Percentiles rank a stretch among this genome's conserved stretches.
phyloP scores from a whole-genome alignment of 2,113 vertebrate genomes.

The Apus apus region DNA sequence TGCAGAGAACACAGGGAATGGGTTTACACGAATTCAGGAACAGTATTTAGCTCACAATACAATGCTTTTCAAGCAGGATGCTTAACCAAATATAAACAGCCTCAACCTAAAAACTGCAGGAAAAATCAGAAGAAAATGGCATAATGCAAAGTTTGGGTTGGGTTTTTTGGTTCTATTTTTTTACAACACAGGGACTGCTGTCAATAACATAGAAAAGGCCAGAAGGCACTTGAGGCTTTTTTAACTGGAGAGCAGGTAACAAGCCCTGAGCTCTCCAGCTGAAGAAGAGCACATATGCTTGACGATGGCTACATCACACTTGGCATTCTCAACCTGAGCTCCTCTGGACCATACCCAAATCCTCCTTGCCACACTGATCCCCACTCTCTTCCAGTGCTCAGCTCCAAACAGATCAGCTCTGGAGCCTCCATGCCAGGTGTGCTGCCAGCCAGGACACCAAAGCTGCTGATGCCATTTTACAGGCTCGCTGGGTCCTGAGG shows the following conservation, averaged over 20 bases:
- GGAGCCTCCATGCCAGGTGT: neutral
- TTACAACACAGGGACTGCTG: neutral
- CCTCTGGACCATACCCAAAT: neutral
- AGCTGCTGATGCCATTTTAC: neutral
- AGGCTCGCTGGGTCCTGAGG: fast-evolving
- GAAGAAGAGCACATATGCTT: fast-evolving
- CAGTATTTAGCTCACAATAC: neutral
- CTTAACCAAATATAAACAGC: neutral
- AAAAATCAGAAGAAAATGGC: neutral
- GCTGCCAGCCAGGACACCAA: neutral
- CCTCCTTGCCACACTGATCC: neutral
- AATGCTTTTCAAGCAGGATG: neutral
- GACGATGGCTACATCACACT: neutral
- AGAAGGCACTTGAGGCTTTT: neutral
- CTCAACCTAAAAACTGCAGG: neutral
- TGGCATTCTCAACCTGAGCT: neutral
- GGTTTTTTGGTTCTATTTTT: neutral
- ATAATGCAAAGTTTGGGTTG: neutral
- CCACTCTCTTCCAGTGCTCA: neutral
- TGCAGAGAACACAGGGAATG: neutral
- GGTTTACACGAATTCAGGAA: neutral
- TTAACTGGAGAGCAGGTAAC: neutral
- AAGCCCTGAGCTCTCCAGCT: neutral
- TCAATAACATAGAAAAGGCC: neutral
- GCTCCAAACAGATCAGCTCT: neutral